Base-by-base conservation (phyloP, 23 tunicate species). In the Trididemnum clinides region DNA sequence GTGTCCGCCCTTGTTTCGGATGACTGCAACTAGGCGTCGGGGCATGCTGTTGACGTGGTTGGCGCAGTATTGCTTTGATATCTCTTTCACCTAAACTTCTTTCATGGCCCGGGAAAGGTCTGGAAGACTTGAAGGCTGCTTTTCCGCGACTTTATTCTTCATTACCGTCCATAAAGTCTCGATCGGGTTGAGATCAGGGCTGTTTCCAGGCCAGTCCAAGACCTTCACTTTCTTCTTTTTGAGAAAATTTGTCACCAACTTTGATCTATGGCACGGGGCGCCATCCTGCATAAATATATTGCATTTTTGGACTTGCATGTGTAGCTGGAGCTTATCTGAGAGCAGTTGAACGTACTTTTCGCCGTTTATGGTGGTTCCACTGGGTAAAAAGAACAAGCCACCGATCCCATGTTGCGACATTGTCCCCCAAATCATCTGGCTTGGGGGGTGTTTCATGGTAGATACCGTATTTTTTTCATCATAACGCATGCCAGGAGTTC, bases 201-300 rank as follows among this genome's bases (percentile, higher is more conserved):
- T 73, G 57, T 73, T 39, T 2, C 57, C 57, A 37, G 54, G 57
- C 57, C 80, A 73, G 31, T 73, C 80, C 80, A 73, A 39, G 57
- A 73, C 31, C 31, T 37, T 39, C 28, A 73, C 57, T 20, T 73
- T 69, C 38, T 69, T 37, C 54, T 73, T 39, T 57, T 73, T 37
- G 27, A 73, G 57, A 35, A 37, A 73, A 39, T 36, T 38, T 12
- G 3, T 73, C 54, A 73, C 57, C 31, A 73, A 37, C 80, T 73
- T 73, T 28, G 80, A 73, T n/a, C 80, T 37, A 38, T 73, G 80
- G 57, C 36, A 69, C 38, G 75, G 75, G 38, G 36, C 75, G 75
- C 75, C 75, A 69, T 69, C 38, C 38, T 30, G 75, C 80, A 73
- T 73, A 39, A 73, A 73, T n/a, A 73, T 73, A 73, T 73, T 73